Base-by-base conservation (phyloP, 2,888 invertebrate species). In the Sinodicranocentrus sp. region DNA sequence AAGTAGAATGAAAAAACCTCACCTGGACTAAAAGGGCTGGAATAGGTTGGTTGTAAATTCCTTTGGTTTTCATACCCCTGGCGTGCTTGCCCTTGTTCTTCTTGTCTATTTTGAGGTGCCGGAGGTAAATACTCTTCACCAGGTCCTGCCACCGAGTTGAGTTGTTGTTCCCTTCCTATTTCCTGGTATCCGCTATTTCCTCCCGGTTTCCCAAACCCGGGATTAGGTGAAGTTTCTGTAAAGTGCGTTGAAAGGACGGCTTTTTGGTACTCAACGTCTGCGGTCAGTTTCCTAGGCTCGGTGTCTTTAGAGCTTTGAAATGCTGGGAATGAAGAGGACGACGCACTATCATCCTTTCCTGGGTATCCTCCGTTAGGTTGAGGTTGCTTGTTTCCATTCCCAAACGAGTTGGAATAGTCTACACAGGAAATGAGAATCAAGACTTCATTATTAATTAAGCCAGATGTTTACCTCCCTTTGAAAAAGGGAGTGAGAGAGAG, bases 191-290 rank as follows among this genome's bases (percentile, higher is more conserved):
- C 26, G 13, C 17, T 19, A 52, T 8, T 8, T 2, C 52, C 52
- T 17, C 17, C 19, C n/a, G 44, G n/a, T 21, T 75, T 75, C 1
- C 10, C 15, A n/a, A 59, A 78, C 48, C 25, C n/a, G 15, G 52
- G 48, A n/a, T 39, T 67, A 19, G 84, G 71, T 44, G 61, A 70
- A 10, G 86, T 85, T 72, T 87, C 87, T 8, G 84, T 79, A 61
- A 87, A 88, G 54, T 88, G 88, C 26, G 80, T 82, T 0, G 86
- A 87, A 1, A 88, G 85, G 21, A 88, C 84, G 0, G 88, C 88
- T 33, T 87, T 88, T 71, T 87, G 87, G 63, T 86, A 85, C 77
- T 88, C 85, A 48, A 88, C 79, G 23, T 83, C 65, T 33, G 71
- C n/a, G 43, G 73, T 63, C 63, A 75, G 48, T 17, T 48, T 75